A percentile compares a stretch with the other conserved stretches of the same genome.
phyloP scores from a whole-genome alignment of 2,797 vertebrate species.

The Poeciliopsis presidionis region DNA sequence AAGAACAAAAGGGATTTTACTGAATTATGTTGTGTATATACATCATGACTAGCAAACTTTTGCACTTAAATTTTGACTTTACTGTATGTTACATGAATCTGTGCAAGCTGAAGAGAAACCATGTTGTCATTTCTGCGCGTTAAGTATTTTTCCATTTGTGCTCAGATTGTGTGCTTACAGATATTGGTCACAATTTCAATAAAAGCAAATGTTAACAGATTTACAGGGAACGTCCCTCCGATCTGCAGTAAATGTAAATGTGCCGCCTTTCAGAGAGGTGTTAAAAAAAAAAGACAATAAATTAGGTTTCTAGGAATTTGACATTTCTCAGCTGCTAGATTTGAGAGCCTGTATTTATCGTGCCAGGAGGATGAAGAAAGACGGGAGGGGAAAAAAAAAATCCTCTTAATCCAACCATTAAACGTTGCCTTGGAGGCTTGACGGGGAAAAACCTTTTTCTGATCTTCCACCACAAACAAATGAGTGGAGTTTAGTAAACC shows the following conservation, averaged over 20 bases:
- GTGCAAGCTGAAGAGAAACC: conserved; percentile 64
- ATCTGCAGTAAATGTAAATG: neutral
- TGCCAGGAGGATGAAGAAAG: neutral
- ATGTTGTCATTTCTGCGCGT: conserved; percentile 78
- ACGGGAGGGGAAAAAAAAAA: neutral
- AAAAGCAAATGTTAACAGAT: neutral
- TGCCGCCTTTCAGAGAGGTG: neutral
- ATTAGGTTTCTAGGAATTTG: neutral
- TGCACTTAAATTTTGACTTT: conserved; percentile 85
- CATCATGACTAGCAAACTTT: conserved; percentile 81
- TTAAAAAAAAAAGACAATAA: neutral
- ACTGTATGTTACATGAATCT: conserved; percentile 77
- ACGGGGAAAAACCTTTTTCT: neutral
- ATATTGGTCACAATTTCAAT: conserved; percentile 16
- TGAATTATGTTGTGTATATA: conserved; percentile 70
- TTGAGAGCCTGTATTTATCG: neutral
- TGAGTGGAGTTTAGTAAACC: neutral
- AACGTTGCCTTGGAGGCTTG: neutral
- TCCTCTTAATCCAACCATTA: neutral
- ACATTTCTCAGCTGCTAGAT: neutral
- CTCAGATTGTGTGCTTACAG: conserved; percentile 14
- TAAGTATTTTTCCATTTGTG: conserved; percentile 77
- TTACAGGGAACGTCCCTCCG: neutral
- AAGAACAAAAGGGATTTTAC: conserved; percentile 79
- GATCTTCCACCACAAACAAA: neutral